A percentile compares a stretch with the other conserved stretches of the same genome.
phyloP scores from a whole-genome alignment of 2,888 invertebrate species.

The Yponomeuta plumbellus region DNA sequence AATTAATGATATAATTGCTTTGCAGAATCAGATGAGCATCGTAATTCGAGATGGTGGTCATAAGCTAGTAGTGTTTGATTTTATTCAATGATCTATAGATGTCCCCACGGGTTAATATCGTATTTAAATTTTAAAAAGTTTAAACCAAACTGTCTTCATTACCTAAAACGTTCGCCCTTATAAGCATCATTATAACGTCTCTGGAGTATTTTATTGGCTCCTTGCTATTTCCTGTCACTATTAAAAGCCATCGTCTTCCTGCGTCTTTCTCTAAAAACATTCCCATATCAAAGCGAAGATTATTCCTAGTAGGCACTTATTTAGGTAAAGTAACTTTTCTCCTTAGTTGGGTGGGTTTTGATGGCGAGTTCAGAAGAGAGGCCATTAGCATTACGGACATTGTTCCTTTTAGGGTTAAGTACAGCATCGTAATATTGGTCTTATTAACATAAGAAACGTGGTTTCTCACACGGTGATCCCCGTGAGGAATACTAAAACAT shows the following conservation, averaged over 20 bases:
- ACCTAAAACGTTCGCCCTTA: neutral
- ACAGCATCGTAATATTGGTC: neutral
- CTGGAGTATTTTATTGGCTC: slow-evolving; percentile 37
- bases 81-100: neutral
- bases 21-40: neutral
- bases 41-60: neutral
- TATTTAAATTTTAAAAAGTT: neutral
- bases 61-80: no score
- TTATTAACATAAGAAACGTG: slow-evolving; percentile 6
- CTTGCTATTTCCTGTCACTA: slow-evolving; percentile 38
- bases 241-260: slow-evolving; percentile 39
- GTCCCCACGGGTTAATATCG: neutral
- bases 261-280: slow-evolving; percentile 47
- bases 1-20: neutral
- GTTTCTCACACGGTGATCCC: slow-evolving; percentile 8
- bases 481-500: slow-evolving; percentile 10
- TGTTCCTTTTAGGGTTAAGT: neutral
- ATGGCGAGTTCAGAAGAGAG: neutral
- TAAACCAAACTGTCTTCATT: neutral
- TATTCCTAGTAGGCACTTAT: slow-evolving; percentile 24
- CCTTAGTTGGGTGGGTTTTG: slow-evolving; percentile 22
- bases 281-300: slow-evolving; percentile 53
- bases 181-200: neutral
- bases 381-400: neutral
- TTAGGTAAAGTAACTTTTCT: slow-evolving; percentile 34